Evolutionary conservation across 2,797 vertebrate genomes (phyloP).

Genomic region (Coccyzus lansbergi): DNA sequence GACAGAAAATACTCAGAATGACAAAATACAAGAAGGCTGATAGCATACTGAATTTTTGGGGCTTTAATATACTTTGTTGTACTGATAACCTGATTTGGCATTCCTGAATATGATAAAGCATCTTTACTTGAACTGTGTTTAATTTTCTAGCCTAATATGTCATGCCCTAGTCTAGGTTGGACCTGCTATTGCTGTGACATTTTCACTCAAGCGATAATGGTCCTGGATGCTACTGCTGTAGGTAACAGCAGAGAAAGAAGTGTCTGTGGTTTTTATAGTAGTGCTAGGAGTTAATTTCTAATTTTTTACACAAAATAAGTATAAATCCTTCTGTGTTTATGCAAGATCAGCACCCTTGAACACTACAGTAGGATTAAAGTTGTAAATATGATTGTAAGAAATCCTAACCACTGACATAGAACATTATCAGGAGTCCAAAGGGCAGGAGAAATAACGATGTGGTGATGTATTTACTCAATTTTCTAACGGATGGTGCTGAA

Average conservation of each 20-base stretch:
- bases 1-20: not conserved
- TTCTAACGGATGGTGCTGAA: not conserved
- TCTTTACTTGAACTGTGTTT: not conserved
- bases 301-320: not conserved
- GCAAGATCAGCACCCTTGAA: not conserved
- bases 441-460: not conserved
- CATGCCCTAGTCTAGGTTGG: not conserved
- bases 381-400: not conserved
- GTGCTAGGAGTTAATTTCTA: not conserved
- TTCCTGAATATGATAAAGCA: not conserved
- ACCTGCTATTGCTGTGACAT: not conserved
- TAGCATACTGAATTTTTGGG: not conserved
- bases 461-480: not conserved
- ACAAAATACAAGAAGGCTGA: not conserved
- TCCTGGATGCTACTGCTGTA: not conserved
- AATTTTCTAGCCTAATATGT: not conserved
- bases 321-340: not conserved
- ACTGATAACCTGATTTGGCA: not conserved
- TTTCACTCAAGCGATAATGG: not conserved
- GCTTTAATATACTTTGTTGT: not conserved
- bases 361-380: not conserved
- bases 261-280: not conserved
- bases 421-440: not conserved
- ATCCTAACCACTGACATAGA: not conserved
- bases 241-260: not conserved